A percentile compares a stretch with the other conserved stretches of the same genome.
These are phyloP conservation scores for Oncorhynchus clarkii DNA, from an alignment of 2,113 vertebrate genomes.

Conservation along the genomic window DNA sequence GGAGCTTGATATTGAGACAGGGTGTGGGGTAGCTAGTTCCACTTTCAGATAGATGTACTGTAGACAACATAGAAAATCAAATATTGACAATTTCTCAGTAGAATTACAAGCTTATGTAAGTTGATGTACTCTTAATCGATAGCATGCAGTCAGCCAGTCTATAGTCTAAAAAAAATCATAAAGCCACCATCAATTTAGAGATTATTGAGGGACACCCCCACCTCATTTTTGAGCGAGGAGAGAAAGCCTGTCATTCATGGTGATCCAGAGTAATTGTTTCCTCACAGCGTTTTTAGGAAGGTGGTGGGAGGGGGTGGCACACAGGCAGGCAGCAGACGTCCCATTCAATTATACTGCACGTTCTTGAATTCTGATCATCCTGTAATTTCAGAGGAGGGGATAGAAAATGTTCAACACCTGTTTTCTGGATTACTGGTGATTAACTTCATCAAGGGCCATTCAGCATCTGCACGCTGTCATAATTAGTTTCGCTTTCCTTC, in stretches of 20 bases:
- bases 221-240: background rate
- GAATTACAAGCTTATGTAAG: background rate
- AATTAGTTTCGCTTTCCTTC: constrained; percentile 77
- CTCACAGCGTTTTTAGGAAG: background rate
- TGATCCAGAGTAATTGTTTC: background rate
- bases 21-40: background rate
- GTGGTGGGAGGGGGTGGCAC: background rate
- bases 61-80: background rate
- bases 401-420: constrained; percentile 72
- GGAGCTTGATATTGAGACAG: background rate
- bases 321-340: background rate
- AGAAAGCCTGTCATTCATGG: constrained; percentile 1
- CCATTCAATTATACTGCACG: constrained; percentile 16
- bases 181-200: background rate
- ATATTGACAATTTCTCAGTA: background rate
- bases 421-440: constrained; percentile 76
- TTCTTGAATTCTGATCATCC: constrained; percentile 38
- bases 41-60: background rate
- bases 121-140: background rate
- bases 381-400: constrained; percentile 66
- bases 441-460: constrained; percentile 81
- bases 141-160: background rate
- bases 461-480: constrained; percentile 74
- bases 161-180: background rate
- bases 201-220: no score